Base-by-base conservation (phyloP, 1,140 invertebrate species). In the Bombus consobrinus region DNA sequence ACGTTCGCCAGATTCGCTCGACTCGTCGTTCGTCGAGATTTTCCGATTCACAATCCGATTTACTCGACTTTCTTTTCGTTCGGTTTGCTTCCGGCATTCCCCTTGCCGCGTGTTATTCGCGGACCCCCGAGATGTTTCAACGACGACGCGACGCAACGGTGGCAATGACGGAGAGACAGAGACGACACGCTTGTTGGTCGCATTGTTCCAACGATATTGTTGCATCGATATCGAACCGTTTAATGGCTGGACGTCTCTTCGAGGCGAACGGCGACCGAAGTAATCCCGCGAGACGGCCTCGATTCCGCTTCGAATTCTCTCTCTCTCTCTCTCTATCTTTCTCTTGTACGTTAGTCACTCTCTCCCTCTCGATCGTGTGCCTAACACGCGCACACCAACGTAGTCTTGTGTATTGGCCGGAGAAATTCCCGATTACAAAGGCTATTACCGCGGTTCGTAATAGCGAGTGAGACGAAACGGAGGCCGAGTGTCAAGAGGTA, bases 391-490 rank as follows among this genome's bases (percentile, higher is more conserved):
- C n/a, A 5, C n/a, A 53, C 47, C 47, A 8, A 64, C 4, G 2
- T 1, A 18, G 64, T n/a, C 13, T 3, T 1, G 15, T 18, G 72
- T 28, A 47, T 6, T n/a, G 12, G 76, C 66, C 88, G 89, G 91
- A 87, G 92, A 93, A 94, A 92, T 92, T 93, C 85, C 91, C 93
- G 92, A 93, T 93, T 94, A 94, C 91, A 91, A 92, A 89, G 90
- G 91, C 92, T 93, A 94, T 92, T 89, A 91, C 89, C 84, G 85
- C 90, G 92, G 88, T 90, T 91, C 87, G 87, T 75, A 83, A 89
- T 53, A 83, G 73, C 64, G 57, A 73, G 82, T n/a, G 75, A 83
- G 87, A 79, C 53, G 76, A 64, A 71, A 78, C 74, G 86, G 88
- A 82, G 62, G 88, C 37, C 76, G 84, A 25, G 74, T 72, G 74